Percentiles rank a stretch among this genome's conserved stretches.
These are phyloP conservation scores for Deroplatys truncata DNA, from an alignment of 2,888 invertebrate species.

Conservation along the genomic window DNA sequence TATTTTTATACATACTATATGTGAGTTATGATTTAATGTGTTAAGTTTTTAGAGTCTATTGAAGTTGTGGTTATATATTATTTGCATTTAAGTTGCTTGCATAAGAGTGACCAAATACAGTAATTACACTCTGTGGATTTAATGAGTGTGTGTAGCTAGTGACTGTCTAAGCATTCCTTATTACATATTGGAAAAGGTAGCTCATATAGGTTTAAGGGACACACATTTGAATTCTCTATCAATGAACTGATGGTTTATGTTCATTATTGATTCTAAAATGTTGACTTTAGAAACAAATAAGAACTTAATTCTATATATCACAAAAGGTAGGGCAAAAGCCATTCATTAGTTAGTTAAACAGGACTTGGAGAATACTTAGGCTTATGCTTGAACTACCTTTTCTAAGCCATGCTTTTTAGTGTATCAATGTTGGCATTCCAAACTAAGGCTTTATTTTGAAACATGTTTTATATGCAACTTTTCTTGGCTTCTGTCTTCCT, in stretches of 20 bases:
- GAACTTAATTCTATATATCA: no score
- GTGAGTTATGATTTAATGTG: background rate
- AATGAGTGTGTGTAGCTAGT: background rate
- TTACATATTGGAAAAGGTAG: background rate
- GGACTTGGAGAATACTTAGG: no score
- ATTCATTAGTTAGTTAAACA: no score
- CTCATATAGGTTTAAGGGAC: no score
- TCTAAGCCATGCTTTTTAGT: background rate
- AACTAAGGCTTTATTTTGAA: background rate
- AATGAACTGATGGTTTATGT: no score
- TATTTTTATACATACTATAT: background rate
- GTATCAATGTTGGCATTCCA: background rate
- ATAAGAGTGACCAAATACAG: background rate
- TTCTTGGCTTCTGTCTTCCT: background rate
- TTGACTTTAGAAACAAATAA: no score
- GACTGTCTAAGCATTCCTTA: background rate
- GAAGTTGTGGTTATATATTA: background rate
- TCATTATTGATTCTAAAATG: no score
- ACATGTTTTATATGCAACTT: background rate
- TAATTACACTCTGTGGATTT: background rate
- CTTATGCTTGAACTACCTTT: no score
- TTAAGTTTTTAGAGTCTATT: background rate
- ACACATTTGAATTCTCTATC: no score
- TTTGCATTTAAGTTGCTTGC: background rate
- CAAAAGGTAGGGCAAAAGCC: no score